Percentiles rank a stretch among this genome's conserved stretches.
These are phyloP conservation scores for Raja brachyura DNA, from an alignment of 2,113 vertebrate species.

Conservation along the genomic window DNA sequence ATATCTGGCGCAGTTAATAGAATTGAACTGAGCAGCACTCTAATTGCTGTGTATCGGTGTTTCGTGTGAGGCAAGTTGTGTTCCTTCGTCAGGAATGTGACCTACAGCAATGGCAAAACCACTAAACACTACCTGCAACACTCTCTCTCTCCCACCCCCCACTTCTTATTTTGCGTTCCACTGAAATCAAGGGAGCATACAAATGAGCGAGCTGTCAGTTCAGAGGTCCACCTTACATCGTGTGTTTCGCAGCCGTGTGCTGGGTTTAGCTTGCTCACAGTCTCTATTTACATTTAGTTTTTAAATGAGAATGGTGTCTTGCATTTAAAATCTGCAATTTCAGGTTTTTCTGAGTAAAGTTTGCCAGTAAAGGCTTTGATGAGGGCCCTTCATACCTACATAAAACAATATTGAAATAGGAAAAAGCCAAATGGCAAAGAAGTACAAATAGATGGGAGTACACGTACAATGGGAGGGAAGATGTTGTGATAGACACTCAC, in stretches of 20 bases:
- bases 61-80: neutral
- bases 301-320: neutral
- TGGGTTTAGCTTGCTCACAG: neutral
- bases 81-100: neutral
- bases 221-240: too few species aligned
- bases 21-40: neutral
- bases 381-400: neutral
- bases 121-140: neutral
- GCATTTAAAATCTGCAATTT: neutral
- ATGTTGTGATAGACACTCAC: neutral
- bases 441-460: neutral
- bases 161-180: neutral
- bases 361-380: neutral
- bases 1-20: too few species aligned
- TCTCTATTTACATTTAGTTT: neutral
- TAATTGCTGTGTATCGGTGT: neutral
- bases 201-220: neutral
- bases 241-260: neutral
- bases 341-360: neutral
- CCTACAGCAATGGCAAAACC: constrained; percentile 13
- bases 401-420: neutral
- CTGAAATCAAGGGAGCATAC: too few species aligned
- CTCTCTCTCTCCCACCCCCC: neutral
- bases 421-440: neutral
- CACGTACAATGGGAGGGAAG: neutral